These are phyloP conservation scores for Holacanthus passer DNA, from an alignment of 2,113 vertebrate species.

Conservation along the genomic window DNA sequence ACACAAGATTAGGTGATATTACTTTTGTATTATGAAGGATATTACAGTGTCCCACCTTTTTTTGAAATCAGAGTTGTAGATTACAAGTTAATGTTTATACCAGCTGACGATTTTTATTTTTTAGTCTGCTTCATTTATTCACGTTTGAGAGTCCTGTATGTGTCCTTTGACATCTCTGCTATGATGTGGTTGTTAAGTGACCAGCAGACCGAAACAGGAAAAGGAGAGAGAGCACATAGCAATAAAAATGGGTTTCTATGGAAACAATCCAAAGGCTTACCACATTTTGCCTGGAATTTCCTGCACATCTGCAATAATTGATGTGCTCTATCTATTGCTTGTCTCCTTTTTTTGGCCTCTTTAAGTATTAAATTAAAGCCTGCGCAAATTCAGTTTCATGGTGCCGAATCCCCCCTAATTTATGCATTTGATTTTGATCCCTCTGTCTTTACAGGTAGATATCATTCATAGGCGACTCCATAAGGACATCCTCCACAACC, in stretches of 20 bases:
- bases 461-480: constrained; percentile 93
- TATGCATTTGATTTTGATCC: background rate
- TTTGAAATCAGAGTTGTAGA: too few species aligned
- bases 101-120: background rate
- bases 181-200: constrained; percentile 73
- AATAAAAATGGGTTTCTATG: constrained; percentile 83
- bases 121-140: background rate
- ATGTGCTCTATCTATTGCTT: constrained; percentile 37
- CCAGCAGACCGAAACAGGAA: constrained; percentile 68
- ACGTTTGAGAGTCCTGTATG: background rate
- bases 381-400: background rate
- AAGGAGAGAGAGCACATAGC: constrained; percentile 67
- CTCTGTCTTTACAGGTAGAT: constrained; percentile 84
- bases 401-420: background rate
- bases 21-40: too few species aligned
- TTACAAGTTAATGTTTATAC: background rate
- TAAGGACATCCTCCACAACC: constrained; percentile 95
- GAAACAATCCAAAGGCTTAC: constrained; percentile 80
- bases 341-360: background rate
- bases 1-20: too few species aligned
- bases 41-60: too few species aligned
- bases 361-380: constrained; percentile 12
- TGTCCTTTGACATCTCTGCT: constrained; percentile 35
- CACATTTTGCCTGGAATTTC: constrained; percentile 62
- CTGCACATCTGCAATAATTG: constrained; percentile 60